These are phyloP conservation scores for Telenomus remus DNA, from an alignment of 1,140 invertebrate species.

Conservation along the genomic window DNA sequence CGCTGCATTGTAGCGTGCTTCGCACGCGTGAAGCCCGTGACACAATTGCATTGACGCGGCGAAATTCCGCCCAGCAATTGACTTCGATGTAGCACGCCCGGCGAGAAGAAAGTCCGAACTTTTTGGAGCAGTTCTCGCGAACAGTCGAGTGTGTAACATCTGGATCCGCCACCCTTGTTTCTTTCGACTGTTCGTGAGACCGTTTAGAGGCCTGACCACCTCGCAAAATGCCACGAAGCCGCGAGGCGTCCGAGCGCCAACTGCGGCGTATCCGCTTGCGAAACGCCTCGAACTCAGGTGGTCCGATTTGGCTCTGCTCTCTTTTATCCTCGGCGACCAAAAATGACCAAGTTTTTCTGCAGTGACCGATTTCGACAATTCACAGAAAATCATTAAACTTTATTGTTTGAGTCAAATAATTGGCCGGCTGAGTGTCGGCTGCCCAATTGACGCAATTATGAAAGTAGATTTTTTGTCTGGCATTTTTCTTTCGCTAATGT, in stretches of 20 bases:
- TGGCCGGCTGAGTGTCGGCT: not conserved
- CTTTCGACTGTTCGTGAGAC: constrained; percentile 25
- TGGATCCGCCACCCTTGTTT: constrained; percentile 43
- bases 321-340: not conserved
- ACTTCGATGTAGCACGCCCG: constrained; percentile 32
- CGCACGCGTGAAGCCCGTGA: constrained; percentile 37
- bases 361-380: constrained; percentile 1
- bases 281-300: constrained; percentile 22
- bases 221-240: constrained; percentile 14
- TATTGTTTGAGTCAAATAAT: not conserved
- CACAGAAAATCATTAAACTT: not conserved
- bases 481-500: too few relatives aligned
- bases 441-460: not conserved
- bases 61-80: constrained; percentile 24
- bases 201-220: constrained; percentile 11
- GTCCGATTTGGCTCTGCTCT: not conserved
- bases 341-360: constrained; percentile 8
- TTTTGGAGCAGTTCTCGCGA: not conserved
- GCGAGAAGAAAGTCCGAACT: constrained; percentile 22
- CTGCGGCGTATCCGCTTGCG: constrained; percentile 34
- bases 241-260: not conserved
- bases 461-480: too few relatives aligned
- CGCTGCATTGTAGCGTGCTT: constrained; percentile 27
- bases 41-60: constrained; percentile 28
- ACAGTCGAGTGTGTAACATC: constrained; percentile 39